Evolutionary conservation across 2,888 invertebrate genomes (phyloP), one percentile per base, ranked within the genome.

Genomic region (Petrolisthes manimaculis): DNA sequence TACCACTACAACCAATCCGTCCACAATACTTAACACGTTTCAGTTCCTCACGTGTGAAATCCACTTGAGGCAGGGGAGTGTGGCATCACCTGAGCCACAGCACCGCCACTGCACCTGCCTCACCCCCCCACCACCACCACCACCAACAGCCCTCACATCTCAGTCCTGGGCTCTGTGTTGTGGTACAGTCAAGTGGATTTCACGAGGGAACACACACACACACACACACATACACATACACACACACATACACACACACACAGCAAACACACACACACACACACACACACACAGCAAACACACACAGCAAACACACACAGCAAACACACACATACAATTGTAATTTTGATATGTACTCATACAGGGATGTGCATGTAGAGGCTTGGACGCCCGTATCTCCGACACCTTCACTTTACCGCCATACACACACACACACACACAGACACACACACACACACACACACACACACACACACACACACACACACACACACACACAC

Each of bases 51-150:
- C 77, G 55, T 71, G 12, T 71, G 51, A 71, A 71, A 84, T 79
- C 84, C 83, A 71, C 82, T 78, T 87, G 83, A 18, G 74, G 21
- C 67, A 69, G 77, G 71, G 78, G 84, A 80, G 83, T 81, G 71
- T 79, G 84, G 71, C 80, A 8, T 84, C 83, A 71, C 79, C 51
- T 56, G 37, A 83, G 84, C 79, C 84, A 87, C 87, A 84, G 84
- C 87, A 87, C 53, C 37, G 83, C 75, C 86, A 75, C 84, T 74
- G 82, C 67, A 74, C 86, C 74, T 77, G 86, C 86, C 86, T 79
- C 24, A 8, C 79, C 21, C 74, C 67, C 56, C 53, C 85, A 14
- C 75, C 53, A n/a, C n/a, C 79, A 24, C 79, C 79, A 37, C 79
- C 61, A 61, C 18, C 54, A 61, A 67, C 69, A 61, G 69, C 69